Evolutionary conservation across 2,113 vertebrate genomes (phyloP).

Genomic region (Bothrops jararaca): DNA sequence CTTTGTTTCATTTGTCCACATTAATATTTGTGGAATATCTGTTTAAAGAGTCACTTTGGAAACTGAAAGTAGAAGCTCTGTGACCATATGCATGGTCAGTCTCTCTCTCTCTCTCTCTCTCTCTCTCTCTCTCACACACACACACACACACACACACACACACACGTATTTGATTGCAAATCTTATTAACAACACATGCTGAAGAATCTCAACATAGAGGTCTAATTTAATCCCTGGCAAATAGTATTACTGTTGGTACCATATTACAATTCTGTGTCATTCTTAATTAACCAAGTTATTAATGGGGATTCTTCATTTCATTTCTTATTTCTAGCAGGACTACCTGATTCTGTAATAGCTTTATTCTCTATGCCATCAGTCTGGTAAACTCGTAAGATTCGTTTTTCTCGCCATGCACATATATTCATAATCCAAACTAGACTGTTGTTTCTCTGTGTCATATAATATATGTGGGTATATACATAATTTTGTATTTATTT

Average conservation of each 20-base stretch:
- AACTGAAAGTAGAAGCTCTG: constrained; percentile 63
- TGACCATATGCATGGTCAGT: background rate
- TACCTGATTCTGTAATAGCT: no score
- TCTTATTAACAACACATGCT: constrained; percentile 3
- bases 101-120: background rate
- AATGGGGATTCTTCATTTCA: background rate
- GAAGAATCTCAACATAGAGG: background rate
- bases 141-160: constrained; percentile 15
- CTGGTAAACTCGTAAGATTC: no score
- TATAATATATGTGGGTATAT: no score
- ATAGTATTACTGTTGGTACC: background rate
- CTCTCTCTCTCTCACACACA: no score
- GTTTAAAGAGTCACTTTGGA: constrained; percentile 73
- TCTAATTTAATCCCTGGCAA: background rate
- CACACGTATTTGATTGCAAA: constrained; percentile 45
- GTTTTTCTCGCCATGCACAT: no score
- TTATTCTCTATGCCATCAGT: no score
- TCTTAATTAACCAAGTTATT: background rate
- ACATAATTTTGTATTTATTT: no score
- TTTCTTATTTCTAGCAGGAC: no score
- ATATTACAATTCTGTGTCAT: background rate
- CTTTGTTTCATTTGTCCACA: constrained; percentile 53
- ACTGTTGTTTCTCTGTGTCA: no score
- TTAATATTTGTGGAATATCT: constrained; percentile 66
- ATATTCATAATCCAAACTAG: no score